phyloP scores from a whole-genome alignment of 2,888 invertebrate species.

The Caenorhabditis sp. region DNA sequence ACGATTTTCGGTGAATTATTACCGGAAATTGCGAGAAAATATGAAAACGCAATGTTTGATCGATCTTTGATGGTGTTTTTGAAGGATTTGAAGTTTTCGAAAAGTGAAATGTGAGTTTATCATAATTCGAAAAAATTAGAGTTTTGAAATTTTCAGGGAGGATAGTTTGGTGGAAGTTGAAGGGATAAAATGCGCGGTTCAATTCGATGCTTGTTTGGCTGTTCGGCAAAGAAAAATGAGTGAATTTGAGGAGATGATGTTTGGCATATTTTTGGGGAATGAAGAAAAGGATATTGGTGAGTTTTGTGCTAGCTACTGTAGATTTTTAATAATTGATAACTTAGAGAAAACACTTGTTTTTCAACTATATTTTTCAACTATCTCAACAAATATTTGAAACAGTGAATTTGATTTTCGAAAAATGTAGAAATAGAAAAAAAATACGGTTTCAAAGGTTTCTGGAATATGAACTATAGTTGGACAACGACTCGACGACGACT shows the following conservation, averaged over 20 bases:
- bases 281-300: background rate
- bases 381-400: too few species aligned
- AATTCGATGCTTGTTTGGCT: conserved; percentile 15
- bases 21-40: conserved; percentile 23
- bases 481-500: too few species aligned
- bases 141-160: conserved; percentile 8
- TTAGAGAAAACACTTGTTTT: background rate
- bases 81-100: conserved; percentile 5
- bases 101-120: background rate
- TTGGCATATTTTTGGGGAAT: conserved; percentile 19
- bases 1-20: conserved; percentile 22
- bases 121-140: background rate
- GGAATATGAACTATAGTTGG: too few species aligned
- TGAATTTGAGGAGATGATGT: conserved; percentile 25
- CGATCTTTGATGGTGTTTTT: conserved; percentile 21
- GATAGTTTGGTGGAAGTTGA: conserved; percentile 1
- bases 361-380: too few species aligned
- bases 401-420: too few species aligned
- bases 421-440: too few species aligned
- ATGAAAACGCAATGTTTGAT: conserved; percentile 11
- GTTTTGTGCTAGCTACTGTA: too few species aligned
- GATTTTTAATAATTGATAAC: background rate
- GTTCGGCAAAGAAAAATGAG: conserved; percentile 15
- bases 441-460: too few species aligned
- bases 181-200: conserved; percentile 1